Evolutionary conservation across 2,113 vertebrate species (phyloP), one percentile per base, ranked within the genome.

Genomic region (Potamarius usumacintae): DNA sequence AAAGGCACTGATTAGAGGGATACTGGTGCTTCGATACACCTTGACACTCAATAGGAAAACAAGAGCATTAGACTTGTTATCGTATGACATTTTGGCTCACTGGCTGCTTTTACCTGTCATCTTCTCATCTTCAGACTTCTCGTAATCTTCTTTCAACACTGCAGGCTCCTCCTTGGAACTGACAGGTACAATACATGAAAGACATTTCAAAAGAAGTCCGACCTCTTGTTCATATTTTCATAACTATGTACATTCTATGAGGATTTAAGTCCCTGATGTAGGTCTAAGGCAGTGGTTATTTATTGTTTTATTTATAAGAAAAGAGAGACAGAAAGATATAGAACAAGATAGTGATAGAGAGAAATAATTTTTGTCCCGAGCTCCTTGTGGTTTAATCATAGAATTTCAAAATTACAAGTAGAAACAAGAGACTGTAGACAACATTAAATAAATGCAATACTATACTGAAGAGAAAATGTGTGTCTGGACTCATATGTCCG

Each of bases 81-180:
- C 67, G 4, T 48, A 27, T 50, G n/a, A 30, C 78, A 60, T 42
- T 69, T 42, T 25, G n/a, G 84, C 72, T 78, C 74, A 74, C 17
- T 87, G 88, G 89, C 88, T 90, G 91, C 91, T 87, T 88, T 89
- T 90, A 92, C 88, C 88, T 81, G 90, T 90, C 53, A 78, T 87
- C 72, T 72, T 12, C 27, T 88, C 89, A 74, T 27, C 42, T 67
- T 53, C 12, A 52, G 50, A n/a, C 50, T 53, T 50, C 58, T 77
- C 42, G 48, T 63, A 27, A 52, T 78, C 72, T 63, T 86, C 84
- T 78, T 86, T 86, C 78, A 86, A 30, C 74, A 79, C 72, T 48
- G 58, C 53, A 81, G 53, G 11, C 53, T 72, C 22, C 80, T 63
- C 76, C 76, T 67, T 76, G 65, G 50, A 67, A 60, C 42, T 62